Conservation (phyloP, 2,797 vertebrate species). For the Acrocephalus scirpaceus region DNA sequence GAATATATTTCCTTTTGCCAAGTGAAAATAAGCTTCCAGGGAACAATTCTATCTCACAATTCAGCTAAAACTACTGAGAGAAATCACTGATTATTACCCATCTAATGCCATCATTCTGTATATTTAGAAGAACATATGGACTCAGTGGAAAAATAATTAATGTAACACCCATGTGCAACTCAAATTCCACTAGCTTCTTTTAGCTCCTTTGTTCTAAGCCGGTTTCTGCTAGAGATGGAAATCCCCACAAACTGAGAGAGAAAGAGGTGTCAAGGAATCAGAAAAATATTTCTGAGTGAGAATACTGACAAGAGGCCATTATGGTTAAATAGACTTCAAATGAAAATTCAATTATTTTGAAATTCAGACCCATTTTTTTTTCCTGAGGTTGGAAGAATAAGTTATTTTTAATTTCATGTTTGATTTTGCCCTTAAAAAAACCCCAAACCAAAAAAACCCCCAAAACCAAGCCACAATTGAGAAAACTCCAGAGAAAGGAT, state of each 20-base stretch:
- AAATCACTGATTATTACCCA: conserved; percentile 8
- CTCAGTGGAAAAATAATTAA: not conserved
- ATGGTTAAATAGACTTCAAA: not conserved
- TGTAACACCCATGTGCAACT: not conserved
- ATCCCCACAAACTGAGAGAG: not conserved
- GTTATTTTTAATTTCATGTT: not conserved
- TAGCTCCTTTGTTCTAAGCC: not conserved
- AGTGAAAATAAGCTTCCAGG: not conserved
- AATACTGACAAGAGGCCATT: not conserved
- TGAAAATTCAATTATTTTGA: not conserved
- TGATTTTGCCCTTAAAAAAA: not conserved
- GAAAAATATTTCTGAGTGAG: not conserved
- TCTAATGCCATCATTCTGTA: not conserved
- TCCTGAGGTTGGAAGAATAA: not conserved
- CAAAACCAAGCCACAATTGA: not conserved
- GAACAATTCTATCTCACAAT: not conserved
- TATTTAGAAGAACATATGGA: conserved; percentile 5
- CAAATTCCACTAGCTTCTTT: not conserved
- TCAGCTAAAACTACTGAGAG: not conserved
- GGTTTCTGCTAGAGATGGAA: not conserved
- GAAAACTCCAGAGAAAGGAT: not conserved
- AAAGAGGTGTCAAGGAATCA: not conserved
- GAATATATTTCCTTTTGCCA: not conserved
- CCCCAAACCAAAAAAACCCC: not conserved
- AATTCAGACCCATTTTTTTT: not conserved